Base-by-base conservation (phyloP, 2,797 vertebrate species). In the Alectoris magna region DNA sequence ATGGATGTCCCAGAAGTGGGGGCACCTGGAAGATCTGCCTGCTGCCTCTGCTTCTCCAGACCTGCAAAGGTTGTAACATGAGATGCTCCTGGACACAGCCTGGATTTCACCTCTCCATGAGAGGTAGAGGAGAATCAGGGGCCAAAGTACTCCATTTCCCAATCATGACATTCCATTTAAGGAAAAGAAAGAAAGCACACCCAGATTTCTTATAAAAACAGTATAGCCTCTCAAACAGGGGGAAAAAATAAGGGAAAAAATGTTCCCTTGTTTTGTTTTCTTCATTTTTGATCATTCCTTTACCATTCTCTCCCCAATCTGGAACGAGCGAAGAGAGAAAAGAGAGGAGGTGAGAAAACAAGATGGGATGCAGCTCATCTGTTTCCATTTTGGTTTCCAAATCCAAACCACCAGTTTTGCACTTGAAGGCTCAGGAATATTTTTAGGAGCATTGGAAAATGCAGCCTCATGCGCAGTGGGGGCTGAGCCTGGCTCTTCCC, bases 301-400 rank as follows among this genome's bases (percentile, higher is more conserved):
- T 92, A 39, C 87, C 59, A 58, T 76, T 78, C 79, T 84, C 83
- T 84, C 56, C 84, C 56, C 1, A 0, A 3, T 67, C 76, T 92
- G 79, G 73, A 83, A 86, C 10, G 44, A 92, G 67, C 3, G 11
- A 81, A 48, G 63, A 81, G 87, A 77, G 70, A 91, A 78, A 39
- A 82, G 93, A 95, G 96, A 96, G 93, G 95, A 96, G 95, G 94
- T 91, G 93, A 91, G 94, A 94, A 96, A 93, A 76, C 43, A 78
- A 24, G 46, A 58, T 2, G 68, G 81, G 80, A 70, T 90, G 80
- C 83, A 81, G 64, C 90, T 96, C 91, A 91, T 83, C 90, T 92
- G 73, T 86, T 96, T 83, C 94, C 91, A 44, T 90, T 92, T 92
- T 67, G 90, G 60, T 68, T 93, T 91, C 76, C 85, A 94, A 73